A percentile compares a stretch with the other conserved stretches of the same genome.
Evolutionary conservation across 1,140 invertebrate species (phyloP).

Genomic region (Trichogramma pretiosum): DNA sequence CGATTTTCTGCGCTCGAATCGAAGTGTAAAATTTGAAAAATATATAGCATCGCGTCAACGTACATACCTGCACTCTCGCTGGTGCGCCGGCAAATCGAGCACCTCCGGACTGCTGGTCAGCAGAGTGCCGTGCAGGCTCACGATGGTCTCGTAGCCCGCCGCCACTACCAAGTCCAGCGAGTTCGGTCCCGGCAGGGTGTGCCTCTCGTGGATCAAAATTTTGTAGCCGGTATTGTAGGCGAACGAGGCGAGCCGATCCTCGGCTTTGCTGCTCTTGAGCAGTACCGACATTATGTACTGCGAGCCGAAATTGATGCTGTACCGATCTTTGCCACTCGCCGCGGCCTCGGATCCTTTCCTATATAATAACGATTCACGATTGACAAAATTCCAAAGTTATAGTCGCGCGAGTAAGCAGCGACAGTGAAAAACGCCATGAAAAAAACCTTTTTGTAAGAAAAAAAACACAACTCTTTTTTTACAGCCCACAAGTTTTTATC

Average conservation of each 20-base stretch:
- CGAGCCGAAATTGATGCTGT: constrained; percentile 18
- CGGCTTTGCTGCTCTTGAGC: constrained; percentile 15
- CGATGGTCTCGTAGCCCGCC: constrained; percentile 18
- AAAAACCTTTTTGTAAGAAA: too few relatives aligned
- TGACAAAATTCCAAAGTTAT: too few relatives aligned
- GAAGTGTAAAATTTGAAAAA: too few relatives aligned
- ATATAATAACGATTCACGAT: too few relatives aligned
- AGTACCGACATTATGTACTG: constrained; percentile 22
- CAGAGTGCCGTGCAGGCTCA: constrained; percentile 14
- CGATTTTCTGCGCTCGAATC: too few relatives aligned
- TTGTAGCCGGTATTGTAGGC: constrained; percentile 21
- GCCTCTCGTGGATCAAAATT: constrained; percentile 24
- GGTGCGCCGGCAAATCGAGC: constrained; percentile 3
- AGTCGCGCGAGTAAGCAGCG: too few relatives aligned
- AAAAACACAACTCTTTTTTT: too few relatives aligned
- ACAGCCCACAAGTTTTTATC: too few relatives aligned
- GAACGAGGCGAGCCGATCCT: constrained; percentile 17
- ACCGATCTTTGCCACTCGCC: too few relatives aligned
- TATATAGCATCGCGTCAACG: too few relatives aligned
- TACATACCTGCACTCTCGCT: constrained; percentile 6
- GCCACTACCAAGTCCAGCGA: constrained; percentile 20
- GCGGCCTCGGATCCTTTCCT: too few relatives aligned
- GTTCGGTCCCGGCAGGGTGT: constrained; percentile 18
- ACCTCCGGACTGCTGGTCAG: constrained; percentile 23
- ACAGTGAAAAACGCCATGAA: too few relatives aligned